These are phyloP conservation scores for Gobio gobio DNA, from an alignment of 2,113 vertebrate genomes.

Conservation along the genomic window DNA sequence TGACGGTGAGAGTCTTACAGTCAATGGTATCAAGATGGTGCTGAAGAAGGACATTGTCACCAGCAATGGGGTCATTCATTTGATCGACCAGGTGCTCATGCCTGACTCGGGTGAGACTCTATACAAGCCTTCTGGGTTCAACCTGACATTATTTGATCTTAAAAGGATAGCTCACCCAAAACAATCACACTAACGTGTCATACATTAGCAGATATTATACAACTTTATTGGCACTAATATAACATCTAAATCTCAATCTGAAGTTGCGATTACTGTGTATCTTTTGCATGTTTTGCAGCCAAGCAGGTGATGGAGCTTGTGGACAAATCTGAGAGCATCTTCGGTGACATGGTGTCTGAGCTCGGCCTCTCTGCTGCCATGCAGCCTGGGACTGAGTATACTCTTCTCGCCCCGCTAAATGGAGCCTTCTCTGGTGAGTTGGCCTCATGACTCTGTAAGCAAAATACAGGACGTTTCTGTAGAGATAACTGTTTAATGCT, in stretches of 20 bases:
- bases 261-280: constrained; percentile 12
- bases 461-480: background rate
- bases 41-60: constrained; percentile 94
- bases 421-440: constrained; percentile 86
- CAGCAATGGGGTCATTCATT: constrained; percentile 93
- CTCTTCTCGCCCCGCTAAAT: constrained; percentile 88
- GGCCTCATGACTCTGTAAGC: background rate
- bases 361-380: constrained; percentile 83
- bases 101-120: constrained; percentile 87
- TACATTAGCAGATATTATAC: background rate
- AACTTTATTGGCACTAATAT: background rate
- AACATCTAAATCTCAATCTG: background rate
- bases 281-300: constrained; percentile 71
- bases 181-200: background rate
- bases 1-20: constrained; percentile 89
- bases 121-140: background rate
- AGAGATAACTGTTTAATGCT: too few relatives aligned
- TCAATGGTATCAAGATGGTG: constrained; percentile 95
- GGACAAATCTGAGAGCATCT: constrained; percentile 83
- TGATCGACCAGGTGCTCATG: constrained; percentile 89
- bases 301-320: constrained; percentile 90
- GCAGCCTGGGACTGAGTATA: constrained; percentile 85
- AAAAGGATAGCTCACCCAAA: too few relatives aligned
- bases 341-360: constrained; percentile 83
- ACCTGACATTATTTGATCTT: background rate